Evolutionary conservation across 2,113 vertebrate species (phyloP), one percentile per base, ranked within the genome.

Genomic region (Myotis lucifugus): DNA sequence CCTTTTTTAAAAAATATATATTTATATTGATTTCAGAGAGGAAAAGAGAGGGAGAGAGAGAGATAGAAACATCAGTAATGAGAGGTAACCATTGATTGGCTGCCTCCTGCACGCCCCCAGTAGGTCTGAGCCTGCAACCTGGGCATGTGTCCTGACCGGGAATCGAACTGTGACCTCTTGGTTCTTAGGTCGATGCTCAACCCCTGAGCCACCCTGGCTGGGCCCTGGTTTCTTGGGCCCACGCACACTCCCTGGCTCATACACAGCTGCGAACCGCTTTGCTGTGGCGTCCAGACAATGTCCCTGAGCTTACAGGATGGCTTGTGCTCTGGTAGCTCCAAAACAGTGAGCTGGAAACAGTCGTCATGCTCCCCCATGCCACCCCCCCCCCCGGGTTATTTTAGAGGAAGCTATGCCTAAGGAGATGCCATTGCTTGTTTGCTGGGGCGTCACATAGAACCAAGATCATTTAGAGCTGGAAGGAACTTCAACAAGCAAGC

Each of bases 371-470:
- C 7, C 42, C 42, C 42, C 42, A 42, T 7, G 37, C 42, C 42
- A n/a, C n/a, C n/a, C 50, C n/a, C 48, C 59, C 72, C 2, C 0
- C 34, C n/a, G 48, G 40, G 21, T 50, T 61, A 42, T 13, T 54
- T 42, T 40, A 77, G 74, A 74, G 88, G 70, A 92, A 40, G 17
- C 34, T 34, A 40, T 76, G 72, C 73, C 52, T 5, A 12, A 42
- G 56, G 29, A 54, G 46, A 91, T 27, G 50, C 0, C n/a, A 73
- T 48, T 59, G 72, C 70, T 88, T 50, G 8, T 74, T 96, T 64
- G 48, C 52, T 95, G 70, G 56, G 76, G 46, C 37, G 95, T 96
- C 67, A 29, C n/a, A 46, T 42, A 52, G 77, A 81, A 90, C 61
- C 61, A 77, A 84, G 52, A 29, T 52, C 77, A 66, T 50, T 88